Evolutionary conservation across 2,797 vertebrate genomes (phyloP), one percentile per base, ranked within the genome.

Genomic region (Nannoperca australis): DNA sequence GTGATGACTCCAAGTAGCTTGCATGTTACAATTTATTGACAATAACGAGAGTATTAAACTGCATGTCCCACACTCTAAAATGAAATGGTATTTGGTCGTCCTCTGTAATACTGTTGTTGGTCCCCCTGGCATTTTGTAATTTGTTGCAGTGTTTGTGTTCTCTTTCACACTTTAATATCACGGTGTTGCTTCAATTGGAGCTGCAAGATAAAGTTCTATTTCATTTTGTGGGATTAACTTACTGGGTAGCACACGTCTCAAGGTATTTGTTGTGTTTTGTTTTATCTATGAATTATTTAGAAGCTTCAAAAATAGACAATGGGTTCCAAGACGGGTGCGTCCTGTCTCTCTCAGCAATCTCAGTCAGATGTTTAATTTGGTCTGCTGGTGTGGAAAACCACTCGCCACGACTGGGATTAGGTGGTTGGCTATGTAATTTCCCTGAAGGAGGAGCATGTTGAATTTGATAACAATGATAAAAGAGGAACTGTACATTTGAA

Each of bases 281-380:
- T 95, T 95, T 94, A 94, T 94, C 94, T 92, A 94, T 95, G 94
- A 96, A 96, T 96, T 95, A 96, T 96, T 96, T 95, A 95, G 94
- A 86, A 90, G 91, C 85, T 78, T 90, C 92, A 91, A 87, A 92
- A 93, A 90, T 82, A 88, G 86, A 88, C 81, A 88, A 71, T 20
- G 67, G 81, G 85, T 79, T 81, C 68, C 86, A 66, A 82, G 74
- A 77, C 82, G 8, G 36, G 58, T 45, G 58, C 82, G 86, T 86
- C 89, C 89, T 88, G 88, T 91, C 86, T 93, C 90, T 94, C 88
- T 83, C 86, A 81, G 86, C 87, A 85, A 88, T 92, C 92, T 93
- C 91, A 88, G 88, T 88, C 92, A 91, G 89, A 92, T 91, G 91
- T 94, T 94, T 95, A 92, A 95, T 95, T 95, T 95, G 91, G 91